phyloP scores from a whole-genome alignment of 2,888 invertebrate genomes.

The Rhingia campestris region DNA sequence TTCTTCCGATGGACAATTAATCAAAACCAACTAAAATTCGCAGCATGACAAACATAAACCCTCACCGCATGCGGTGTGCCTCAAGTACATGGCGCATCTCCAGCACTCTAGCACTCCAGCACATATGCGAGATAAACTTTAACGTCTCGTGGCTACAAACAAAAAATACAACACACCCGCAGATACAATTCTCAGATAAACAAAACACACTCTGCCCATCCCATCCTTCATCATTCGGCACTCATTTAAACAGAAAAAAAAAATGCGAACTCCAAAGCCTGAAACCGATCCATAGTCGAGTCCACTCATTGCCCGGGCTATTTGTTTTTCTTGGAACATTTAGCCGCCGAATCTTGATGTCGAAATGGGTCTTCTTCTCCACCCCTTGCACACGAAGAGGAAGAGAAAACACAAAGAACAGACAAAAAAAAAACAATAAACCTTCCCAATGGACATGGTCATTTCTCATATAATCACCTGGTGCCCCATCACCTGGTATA shows the following conservation, averaged over 20 bases:
- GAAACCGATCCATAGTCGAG: constrained; percentile 34
- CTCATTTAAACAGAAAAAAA: not conserved
- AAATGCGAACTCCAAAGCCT: constrained; percentile 33
- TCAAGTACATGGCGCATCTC: constrained; percentile 39
- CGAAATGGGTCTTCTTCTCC: constrained; percentile 3
- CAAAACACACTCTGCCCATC: constrained; percentile 2
- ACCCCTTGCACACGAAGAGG: no score
- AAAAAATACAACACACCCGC: constrained; percentile 19
- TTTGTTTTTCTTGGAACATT: constrained; percentile 66
- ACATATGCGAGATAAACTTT: constrained; percentile 37
- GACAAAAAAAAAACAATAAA: constrained; percentile 38
- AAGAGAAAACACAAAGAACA: not conserved
- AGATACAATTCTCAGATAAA: constrained; percentile 40
- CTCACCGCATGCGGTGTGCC: constrained; percentile 47
- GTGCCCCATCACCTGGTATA: constrained; percentile 61
- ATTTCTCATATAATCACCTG: constrained; percentile 73
- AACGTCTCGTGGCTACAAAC: constrained; percentile 17
- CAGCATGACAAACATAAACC: constrained; percentile 58
- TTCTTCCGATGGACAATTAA: constrained; percentile 35
- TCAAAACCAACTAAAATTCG: constrained; percentile 47
- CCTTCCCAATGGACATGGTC: constrained; percentile 47
- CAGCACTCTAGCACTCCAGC: not conserved
- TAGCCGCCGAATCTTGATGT: constrained; percentile 59
- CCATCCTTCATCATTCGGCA: constrained; percentile 28
- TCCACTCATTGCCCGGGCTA: constrained; percentile 22